Base-by-base conservation (phyloP, 2,797 vertebrate species). In the Meriones psammophilus region DNA sequence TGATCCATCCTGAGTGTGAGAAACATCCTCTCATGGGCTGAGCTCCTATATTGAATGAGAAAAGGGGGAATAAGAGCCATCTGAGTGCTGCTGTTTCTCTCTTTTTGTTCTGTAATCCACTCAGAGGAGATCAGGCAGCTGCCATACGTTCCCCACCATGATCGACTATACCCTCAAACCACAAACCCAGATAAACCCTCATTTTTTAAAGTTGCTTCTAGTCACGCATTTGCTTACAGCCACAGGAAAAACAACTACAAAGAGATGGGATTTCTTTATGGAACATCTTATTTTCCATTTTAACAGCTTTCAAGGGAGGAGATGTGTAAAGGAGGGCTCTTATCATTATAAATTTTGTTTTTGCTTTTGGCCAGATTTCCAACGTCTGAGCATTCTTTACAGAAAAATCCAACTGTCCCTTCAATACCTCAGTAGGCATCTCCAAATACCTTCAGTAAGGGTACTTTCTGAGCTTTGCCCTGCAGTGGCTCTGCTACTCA, bases 351-450 rank as follows among this genome's bases (percentile, higher is more conserved):
- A 3, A 33, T 80, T 96, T 91, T 76, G 1, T 50, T 87, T 78
- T 78, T 74, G 17, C n/a, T 76, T 86, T 92, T 83, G 33, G 14
- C 30, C 76, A 66, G 13, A 85, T 62, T 89, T 95, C 42, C 18
- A 77, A 28, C n/a, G n/a, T 83, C 14, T 77, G 24, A 80, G 39
- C 13, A 54, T 95, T 84, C 77, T 46, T 71, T 66, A 54, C 1
- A 66, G 42, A 83, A 30, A 91, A 54, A 33, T 62, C 13, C 28
- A 76, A n/a, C 15, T 20, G 28, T 58, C 30, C 42, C 36, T 78
- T 88, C 15, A 26, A 54, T 46, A 13, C 5, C 39, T 33, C 36
- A n/a, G 14, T 8, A 66, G 22, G 39, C 71, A 68, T 66, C 36
- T 39, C 33, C 26, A 85, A 26, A 39, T 60, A 54, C 10, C 36